Evolutionary conservation across 37 sponge, comb jelly and placozoan genomes (phyloP).

Genomic region (Cliona cf. orientalis): DNA sequence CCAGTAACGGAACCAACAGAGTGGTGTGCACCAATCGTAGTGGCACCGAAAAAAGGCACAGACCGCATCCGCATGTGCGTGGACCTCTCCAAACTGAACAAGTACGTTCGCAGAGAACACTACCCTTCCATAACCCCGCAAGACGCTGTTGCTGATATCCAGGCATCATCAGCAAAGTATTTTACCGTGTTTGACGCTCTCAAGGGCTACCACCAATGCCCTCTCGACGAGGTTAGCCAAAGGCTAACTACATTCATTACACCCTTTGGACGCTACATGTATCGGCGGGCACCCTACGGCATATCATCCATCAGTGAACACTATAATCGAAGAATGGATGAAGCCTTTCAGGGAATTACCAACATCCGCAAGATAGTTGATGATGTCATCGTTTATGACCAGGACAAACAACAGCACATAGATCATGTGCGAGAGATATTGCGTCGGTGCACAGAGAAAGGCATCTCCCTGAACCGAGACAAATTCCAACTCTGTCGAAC

Average conservation of each 20-base stretch:
- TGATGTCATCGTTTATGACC: slow-evolving; percentile 40
- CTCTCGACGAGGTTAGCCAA: slow-evolving; percentile 52
- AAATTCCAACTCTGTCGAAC: slow-evolving; percentile 30
- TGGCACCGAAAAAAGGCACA: slow-evolving; percentile 41
- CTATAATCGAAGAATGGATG: slow-evolving; percentile 53
- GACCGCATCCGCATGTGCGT: slow-evolving; percentile 54
- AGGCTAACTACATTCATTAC: slow-evolving; percentile 62
- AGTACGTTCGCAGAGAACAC: slow-evolving; percentile 19
- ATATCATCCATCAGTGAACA: slow-evolving; percentile 62
- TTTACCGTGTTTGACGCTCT: slow-evolving; percentile 49
- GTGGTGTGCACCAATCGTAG: slow-evolving; percentile 57
- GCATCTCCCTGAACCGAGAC: slow-evolving; percentile 44
- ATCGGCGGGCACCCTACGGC: slow-evolving; percentile 43
- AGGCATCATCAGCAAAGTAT: slow-evolving; percentile 17
- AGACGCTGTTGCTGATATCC: slow-evolving; percentile 48
- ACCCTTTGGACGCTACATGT: slow-evolving; percentile 49
- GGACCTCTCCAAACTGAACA: slow-evolving; percentile 39
- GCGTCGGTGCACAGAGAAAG: slow-evolving; percentile 24
- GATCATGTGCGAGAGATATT: slow-evolving; percentile 25
- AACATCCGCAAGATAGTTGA: slow-evolving; percentile 25
- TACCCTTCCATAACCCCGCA: slow-evolving; percentile 35
- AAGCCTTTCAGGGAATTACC: slow-evolving; percentile 33
- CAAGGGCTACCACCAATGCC: slow-evolving; percentile 60
- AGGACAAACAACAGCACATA: slow-evolving; percentile 17
- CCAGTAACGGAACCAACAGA: slow-evolving; percentile 47